Percentiles rank a stretch among this genome's conserved stretches.
Evolutionary conservation across 2,888 invertebrate genomes (phyloP).

Genomic region (Chymomyza caudatula): DNA sequence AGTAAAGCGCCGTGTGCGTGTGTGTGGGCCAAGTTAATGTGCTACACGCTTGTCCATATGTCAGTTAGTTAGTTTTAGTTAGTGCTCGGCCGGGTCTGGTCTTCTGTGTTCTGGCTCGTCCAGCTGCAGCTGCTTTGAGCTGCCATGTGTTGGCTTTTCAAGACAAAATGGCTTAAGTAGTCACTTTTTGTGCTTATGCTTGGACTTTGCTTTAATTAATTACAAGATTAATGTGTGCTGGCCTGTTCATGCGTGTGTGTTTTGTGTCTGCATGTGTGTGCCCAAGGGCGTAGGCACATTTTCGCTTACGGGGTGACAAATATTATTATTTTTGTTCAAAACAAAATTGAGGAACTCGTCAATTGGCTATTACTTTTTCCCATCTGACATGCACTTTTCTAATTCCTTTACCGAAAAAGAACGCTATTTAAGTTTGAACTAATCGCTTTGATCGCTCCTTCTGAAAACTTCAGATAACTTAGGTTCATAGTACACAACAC

Average conservation of each 20-base stretch:
- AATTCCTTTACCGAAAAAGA: no score
- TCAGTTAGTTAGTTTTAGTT: conserved; percentile 44
- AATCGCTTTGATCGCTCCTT: no score
- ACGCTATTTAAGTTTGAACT: no score
- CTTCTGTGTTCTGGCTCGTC: background rate
- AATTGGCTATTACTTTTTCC: no score
- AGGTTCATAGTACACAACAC: no score
- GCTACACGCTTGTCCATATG: conserved; percentile 66
- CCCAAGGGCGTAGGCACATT: no score
- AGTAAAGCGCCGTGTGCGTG: conserved; percentile 36
- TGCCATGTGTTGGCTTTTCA: conserved; percentile 65
- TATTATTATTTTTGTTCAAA: no score
- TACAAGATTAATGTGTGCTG: conserved; percentile 69
- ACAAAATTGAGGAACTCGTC: no score
- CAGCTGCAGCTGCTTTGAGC: background rate
- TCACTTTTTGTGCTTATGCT: conserved; percentile 72
- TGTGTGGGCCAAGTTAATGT: conserved; percentile 65
- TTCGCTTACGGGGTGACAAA: no score
- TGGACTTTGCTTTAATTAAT: conserved; percentile 72
- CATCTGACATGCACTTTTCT: no score
- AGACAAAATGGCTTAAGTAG: conserved; percentile 72
- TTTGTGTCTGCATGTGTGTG: conserved; percentile 8
- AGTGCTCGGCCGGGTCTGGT: background rate
- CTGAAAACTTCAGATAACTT: no score
- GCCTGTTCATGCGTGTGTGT: conserved; percentile 23